Conservation (phyloP, 2,113 vertebrate species). For the Camelus bactrianus region DNA sequence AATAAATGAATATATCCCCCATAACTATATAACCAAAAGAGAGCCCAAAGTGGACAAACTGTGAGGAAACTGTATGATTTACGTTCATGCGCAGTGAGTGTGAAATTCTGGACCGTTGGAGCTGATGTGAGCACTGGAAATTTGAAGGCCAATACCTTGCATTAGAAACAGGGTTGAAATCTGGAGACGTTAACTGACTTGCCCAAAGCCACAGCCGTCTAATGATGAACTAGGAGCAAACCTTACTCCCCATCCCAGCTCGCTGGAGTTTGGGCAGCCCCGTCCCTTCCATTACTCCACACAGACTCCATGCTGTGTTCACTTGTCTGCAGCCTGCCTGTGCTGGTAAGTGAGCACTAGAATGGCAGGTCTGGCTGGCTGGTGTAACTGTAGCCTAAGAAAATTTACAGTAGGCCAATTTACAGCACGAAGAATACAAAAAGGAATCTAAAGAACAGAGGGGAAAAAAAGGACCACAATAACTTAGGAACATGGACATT, state of each 20-base stretch:
- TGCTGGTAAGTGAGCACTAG: background rate
- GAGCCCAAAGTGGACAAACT: background rate
- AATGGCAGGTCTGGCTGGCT: background rate
- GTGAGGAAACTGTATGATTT: background rate
- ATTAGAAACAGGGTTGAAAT: background rate
- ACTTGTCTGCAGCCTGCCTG: background rate
- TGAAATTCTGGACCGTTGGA: background rate
- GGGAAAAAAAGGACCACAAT: background rate
- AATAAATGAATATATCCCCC: background rate
- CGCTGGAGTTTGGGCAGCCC: background rate
- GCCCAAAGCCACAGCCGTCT: background rate
- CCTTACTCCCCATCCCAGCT: background rate
- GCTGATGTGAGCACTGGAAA: background rate
- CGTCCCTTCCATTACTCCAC: background rate
- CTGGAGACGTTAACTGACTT: background rate
- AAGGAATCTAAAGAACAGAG: background rate
- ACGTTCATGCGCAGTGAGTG: background rate
- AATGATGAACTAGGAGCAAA: background rate
- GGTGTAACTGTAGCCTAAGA: background rate
- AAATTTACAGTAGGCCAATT: background rate
- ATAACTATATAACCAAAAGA: background rate
- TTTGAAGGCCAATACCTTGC: background rate
- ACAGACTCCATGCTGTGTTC: background rate
- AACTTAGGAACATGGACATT: background rate
- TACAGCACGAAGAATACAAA: background rate